These are phyloP conservation scores for Oncorhynchus nerka DNA, from an alignment of 2,113 vertebrate species.

Conservation along the genomic window DNA sequence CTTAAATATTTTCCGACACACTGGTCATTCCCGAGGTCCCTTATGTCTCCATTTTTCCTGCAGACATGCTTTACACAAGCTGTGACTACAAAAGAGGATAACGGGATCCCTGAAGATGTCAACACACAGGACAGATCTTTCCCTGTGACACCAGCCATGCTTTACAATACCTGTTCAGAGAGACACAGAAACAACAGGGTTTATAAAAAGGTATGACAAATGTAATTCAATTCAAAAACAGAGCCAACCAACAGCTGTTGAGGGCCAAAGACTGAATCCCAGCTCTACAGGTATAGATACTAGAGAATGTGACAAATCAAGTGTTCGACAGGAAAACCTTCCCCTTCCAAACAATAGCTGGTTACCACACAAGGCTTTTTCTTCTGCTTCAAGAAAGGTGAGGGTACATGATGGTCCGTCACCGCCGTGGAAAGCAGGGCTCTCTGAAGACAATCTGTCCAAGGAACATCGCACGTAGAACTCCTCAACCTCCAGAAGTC, in stretches of 20 bases:
- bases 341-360: constrained; percentile 62
- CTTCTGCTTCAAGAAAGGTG: constrained; percentile 71
- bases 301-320: constrained; percentile 44
- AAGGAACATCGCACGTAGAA: constrained; percentile 76
- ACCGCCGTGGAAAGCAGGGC: constrained; percentile 72
- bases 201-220: background rate
- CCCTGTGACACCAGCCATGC: background rate
- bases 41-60: background rate
- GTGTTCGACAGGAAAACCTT: constrained; percentile 59
- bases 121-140: background rate
- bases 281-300: background rate
- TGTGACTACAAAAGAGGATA: too few species aligned
- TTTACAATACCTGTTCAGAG: background rate
- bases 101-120: background rate
- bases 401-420: constrained; percentile 39
- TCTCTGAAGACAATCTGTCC: constrained; percentile 44
- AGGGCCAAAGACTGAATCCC: too few species aligned
- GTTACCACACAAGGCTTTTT: constrained; percentile 46
- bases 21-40: background rate
- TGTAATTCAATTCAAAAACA: background rate
- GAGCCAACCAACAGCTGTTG: too few species aligned
- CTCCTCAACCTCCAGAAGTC: constrained; percentile 61
- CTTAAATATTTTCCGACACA: background rate
- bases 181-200: background rate
- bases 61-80: background rate